Evolutionary conservation across 1,140 invertebrate genomes (phyloP).

Genomic region (Battus philenor): DNA sequence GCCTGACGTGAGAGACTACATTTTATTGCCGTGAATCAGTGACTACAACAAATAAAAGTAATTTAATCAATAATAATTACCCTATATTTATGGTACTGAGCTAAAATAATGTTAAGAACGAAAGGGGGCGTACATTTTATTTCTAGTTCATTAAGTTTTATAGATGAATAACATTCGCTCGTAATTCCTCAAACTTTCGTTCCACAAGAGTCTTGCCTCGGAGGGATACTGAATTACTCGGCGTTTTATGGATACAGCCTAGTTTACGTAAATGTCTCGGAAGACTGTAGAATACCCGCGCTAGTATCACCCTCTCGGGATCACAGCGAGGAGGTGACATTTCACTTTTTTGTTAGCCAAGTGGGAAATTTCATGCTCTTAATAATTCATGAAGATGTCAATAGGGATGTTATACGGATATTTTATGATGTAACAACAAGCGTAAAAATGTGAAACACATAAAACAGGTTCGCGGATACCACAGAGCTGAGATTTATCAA

Average conservation of each 20-base stretch:
- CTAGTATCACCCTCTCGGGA: conserved; percentile 29
- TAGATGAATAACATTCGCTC: conserved; percentile 1
- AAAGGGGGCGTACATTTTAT: too few species aligned
- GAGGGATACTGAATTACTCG: conserved; percentile 5
- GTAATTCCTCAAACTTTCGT: conserved; percentile 12
- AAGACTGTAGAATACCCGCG: conserved; percentile 13
- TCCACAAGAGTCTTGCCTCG: neutral
- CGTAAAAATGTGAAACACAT: neutral
- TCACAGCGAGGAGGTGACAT: conserved; percentile 25
- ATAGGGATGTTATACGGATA: conserved; percentile 16
- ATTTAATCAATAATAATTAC: too few species aligned
- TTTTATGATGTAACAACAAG: conserved; percentile 12
- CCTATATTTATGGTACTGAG: too few species aligned
- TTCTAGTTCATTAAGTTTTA: conserved; percentile 4
- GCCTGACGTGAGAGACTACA: too few species aligned
- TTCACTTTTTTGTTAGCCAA: conserved; percentile 28
- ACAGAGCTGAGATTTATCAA: too few species aligned
- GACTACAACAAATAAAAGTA: too few species aligned
- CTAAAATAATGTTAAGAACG: too few species aligned
- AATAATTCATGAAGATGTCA: conserved; percentile 37
- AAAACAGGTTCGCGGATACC: neutral
- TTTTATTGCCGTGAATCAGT: too few species aligned
- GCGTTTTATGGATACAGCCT: conserved; percentile 26
- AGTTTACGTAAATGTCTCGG: conserved; percentile 36
- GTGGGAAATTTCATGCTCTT: conserved; percentile 26